Evolutionary conservation across 2,797 vertebrate genomes (phyloP), one percentile per base, ranked within the genome.

Genomic region (Chelmon rostratus): DNA sequence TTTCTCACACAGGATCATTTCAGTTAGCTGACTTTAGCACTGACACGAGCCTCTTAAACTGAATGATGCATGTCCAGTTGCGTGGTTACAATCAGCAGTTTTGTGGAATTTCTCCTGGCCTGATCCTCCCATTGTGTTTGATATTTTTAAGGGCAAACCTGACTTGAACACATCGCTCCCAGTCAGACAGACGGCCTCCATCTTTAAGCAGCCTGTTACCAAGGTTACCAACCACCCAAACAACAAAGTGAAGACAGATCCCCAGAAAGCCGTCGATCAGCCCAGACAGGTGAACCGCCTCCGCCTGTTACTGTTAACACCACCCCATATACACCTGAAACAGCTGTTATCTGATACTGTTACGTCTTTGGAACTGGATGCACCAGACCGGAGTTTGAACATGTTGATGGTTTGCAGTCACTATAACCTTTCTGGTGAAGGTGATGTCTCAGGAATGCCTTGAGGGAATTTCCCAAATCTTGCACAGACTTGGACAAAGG

Each of bases 201-300:
- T 99, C 87, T 99, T 99, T 86, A 99, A 99, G 80, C 98, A 99
- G 65, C 98, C 98, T 0, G 98, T 99, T 74, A 99, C 98, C 33
- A 99, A 99, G 95, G 98, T 99, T 83, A 99, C 98, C 47, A 99
- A 99, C 92, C 98, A 99, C 85, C 98, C 98, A 71, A 99, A 96
- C 94, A 99, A 99, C 88, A 99, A 99, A 95, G 98, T 99, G 72
- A 99, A 99, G 93, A 99, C 97, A 0, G 98, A 99, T 87, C 98
- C 98, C 15, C 98, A 99, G 94, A 99, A 99, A 92, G 98, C 98
- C 0, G 97, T 99, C 10, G 98, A 99, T 89, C 98, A 99, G 85
- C 98, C 98, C 50, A 94, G 98, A 83, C 98, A 99, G 97, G 98
- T 99, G 82, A 95, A 69, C 16, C 19, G 8, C 50, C 13, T 25